These are phyloP conservation scores for Pelobates cultripes DNA, from an alignment of 2,797 vertebrate genomes.

Conservation along the genomic window DNA sequence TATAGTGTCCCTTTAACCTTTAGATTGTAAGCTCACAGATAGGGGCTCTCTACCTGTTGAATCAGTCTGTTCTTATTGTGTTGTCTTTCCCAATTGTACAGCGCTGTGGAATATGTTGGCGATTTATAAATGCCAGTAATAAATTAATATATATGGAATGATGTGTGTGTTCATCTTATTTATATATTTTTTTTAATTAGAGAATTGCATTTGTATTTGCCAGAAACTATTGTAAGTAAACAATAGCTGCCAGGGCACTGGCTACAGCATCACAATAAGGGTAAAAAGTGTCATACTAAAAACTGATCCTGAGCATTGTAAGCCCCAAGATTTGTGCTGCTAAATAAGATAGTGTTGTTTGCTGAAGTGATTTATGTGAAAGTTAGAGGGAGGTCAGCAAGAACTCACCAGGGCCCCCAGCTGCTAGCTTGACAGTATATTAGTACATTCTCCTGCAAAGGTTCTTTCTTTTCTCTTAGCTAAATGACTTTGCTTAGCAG, in stretches of 20 bases:
- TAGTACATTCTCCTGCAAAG: constrained; percentile 69
- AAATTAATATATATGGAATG: no score
- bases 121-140: no score
- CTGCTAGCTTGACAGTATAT: constrained; percentile 80
- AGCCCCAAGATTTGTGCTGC: constrained; percentile 58
- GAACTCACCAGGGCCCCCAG: constrained; percentile 75
- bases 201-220: not conserved
- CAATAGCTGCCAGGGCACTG: not conserved
- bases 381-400: constrained; percentile 71
- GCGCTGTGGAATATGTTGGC: no score
- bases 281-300: constrained; percentile 57
- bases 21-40: no score
- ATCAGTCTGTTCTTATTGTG: no score
- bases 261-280: constrained; percentile 7
- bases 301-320: constrained; percentile 64
- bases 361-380: constrained; percentile 82
- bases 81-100: no score
- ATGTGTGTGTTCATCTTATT: not conserved
- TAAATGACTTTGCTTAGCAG: constrained; percentile 68
- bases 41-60: no score
- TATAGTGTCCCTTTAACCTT: no score
- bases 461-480: constrained; percentile 67
- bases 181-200: not conserved
- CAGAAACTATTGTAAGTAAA: not conserved
- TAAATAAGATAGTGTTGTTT: constrained; percentile 64